Conservation (phyloP, 2,797 vertebrate species). For the Octomys mimax region DNA sequence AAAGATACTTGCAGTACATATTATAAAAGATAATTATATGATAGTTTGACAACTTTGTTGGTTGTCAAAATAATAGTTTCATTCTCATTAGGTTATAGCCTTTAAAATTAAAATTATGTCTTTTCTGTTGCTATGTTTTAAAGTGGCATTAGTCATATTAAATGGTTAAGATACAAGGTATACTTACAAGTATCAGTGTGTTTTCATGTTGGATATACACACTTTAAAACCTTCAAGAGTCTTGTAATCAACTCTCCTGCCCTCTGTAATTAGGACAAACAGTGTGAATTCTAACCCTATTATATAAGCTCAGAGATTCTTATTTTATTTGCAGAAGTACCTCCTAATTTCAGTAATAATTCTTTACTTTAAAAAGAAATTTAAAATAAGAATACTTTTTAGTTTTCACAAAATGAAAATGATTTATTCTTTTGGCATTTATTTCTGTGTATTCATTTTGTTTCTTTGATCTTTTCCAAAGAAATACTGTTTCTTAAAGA, state of each 20-base stretch:
- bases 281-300: constrained; percentile 67
- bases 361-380: constrained; percentile 56
- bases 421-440: constrained; percentile 33
- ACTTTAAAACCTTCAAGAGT: constrained; percentile 42
- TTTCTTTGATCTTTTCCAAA: constrained; percentile 60
- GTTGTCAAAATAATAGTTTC: constrained; percentile 42
- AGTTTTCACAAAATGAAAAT: constrained; percentile 37
- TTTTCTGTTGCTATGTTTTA: constrained; percentile 38
- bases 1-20: neutral
- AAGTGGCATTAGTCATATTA: neutral
- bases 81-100: constrained; percentile 30
- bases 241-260: constrained; percentile 45
- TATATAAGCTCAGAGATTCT: constrained; percentile 77
- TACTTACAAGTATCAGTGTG: constrained; percentile 40
- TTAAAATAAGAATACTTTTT: constrained; percentile 40
- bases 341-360: constrained; percentile 61
- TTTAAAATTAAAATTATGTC: constrained; percentile 47
- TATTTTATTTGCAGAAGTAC: constrained; percentile 65
- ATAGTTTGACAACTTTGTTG: constrained; percentile 60
- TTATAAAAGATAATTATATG: constrained; percentile 5
- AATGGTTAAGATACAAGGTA: constrained; percentile 15
- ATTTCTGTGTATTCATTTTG: constrained; percentile 49
- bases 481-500: neutral
- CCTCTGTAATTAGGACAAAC: constrained; percentile 68
- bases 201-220: constrained; percentile 35